phyloP scores from a whole-genome alignment of 1,140 invertebrate genomes.

The Aphaenogaster ashmeadi region DNA sequence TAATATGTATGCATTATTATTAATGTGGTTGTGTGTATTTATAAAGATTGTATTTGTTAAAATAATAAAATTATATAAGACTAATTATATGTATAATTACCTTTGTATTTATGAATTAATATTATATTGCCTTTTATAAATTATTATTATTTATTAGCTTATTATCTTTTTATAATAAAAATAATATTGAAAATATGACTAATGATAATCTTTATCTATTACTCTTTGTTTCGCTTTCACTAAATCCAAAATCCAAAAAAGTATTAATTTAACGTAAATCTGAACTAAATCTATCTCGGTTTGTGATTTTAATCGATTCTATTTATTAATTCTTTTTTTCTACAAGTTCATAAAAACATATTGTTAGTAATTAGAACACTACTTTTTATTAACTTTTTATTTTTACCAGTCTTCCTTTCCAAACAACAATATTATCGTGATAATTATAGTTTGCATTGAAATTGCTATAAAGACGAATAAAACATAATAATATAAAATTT shows the following conservation, averaged over 20 bases:
- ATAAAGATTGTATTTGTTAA: too few relatives aligned
- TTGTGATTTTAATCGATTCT: background rate
- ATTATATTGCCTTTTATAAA: too few relatives aligned
- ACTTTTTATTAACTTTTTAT: background rate
- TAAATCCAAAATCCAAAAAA: background rate
- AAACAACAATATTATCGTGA: background rate
- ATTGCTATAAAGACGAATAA: background rate
- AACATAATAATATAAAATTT: constrained; percentile 1
- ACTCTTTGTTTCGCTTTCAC: background rate
- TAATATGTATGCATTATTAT: too few relatives aligned
- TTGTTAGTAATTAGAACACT: background rate
- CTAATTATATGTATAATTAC: too few relatives aligned
- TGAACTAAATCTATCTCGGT: background rate
- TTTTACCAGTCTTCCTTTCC: background rate
- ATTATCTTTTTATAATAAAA: too few relatives aligned
- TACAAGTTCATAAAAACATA: background rate
- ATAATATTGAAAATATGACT: too few relatives aligned
- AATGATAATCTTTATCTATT: too few relatives aligned
- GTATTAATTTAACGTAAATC: background rate
- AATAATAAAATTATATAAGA: too few relatives aligned
- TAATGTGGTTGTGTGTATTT: too few relatives aligned
- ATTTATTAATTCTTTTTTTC: background rate
- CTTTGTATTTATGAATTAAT: too few relatives aligned
- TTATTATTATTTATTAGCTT: too few relatives aligned
- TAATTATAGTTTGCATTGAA: background rate